Evolutionary conservation across 2,797 vertebrate species (phyloP).

Genomic region (Anguilla pacifica): DNA sequence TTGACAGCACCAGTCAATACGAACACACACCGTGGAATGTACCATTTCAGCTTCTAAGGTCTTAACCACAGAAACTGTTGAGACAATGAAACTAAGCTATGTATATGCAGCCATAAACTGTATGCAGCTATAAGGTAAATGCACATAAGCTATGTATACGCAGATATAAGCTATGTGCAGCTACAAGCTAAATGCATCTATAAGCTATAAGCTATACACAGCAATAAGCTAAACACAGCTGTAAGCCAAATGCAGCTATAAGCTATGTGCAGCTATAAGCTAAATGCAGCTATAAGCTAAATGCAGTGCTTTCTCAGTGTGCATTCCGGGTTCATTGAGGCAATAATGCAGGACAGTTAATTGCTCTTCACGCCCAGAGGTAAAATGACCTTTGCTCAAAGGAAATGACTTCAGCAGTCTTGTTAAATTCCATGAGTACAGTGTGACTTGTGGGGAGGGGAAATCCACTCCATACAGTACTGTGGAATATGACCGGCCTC

Average conservation of each 20-base stretch:
- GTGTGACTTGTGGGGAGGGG: slow-evolving; percentile 33
- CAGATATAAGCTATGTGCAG: no score
- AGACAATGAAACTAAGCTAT: no score
- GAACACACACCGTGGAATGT: neutral
- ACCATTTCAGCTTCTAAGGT: neutral
- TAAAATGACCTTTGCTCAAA: slow-evolving; percentile 1
- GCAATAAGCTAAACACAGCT: no score
- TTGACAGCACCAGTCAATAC: neutral
- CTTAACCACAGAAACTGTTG: neutral
- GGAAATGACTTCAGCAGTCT: slow-evolving; percentile 39
- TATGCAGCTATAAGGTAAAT: no score
- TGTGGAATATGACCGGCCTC: slow-evolving; percentile 29
- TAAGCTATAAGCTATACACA: no score
- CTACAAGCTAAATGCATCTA: no score
- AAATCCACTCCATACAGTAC: slow-evolving; percentile 41
- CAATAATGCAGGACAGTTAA: neutral
- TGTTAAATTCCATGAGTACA: slow-evolving; percentile 32
- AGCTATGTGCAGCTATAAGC: no score
- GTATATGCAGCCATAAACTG: no score
- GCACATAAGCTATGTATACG: no score
- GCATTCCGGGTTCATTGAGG: neutral
- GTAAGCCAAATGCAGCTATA: no score
- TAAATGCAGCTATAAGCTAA: neutral
- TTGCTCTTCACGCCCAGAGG: neutral
- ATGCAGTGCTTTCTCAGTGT: neutral